Evolutionary conservation across 2,113 vertebrate species (phyloP), one percentile per base, ranked within the genome.

Genomic region (Pardalotus punctatus): DNA sequence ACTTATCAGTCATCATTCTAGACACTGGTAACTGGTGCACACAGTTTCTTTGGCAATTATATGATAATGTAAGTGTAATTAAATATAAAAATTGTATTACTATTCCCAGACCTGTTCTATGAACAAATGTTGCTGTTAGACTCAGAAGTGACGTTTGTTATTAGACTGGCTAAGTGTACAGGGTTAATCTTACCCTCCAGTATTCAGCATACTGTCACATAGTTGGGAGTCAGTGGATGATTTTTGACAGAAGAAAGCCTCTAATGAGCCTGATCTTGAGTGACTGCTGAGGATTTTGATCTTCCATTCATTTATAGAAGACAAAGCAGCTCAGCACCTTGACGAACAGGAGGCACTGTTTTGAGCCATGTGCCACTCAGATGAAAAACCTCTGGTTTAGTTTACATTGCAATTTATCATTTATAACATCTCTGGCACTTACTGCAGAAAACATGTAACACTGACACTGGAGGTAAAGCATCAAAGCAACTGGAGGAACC

Each of bases 121-220:
- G 23, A 82, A 40, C 2, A 78, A 29, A 58, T 6, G 9, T 31
- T 86, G 62, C 28, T 56, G 36, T 10, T 72, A 45, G 61, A 43
- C 53, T 76, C 54, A 64, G 36, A 79, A 82, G 29, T 38, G 64
- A 33, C 51, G 54, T 58, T 69, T 93, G 25, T 71, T 66, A 56
- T 77, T 51, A 84, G 69, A n/a, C 69, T 74, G 65, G 73, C 33
- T 89, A 51, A 54, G 43, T 48, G 23, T 36, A 60, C n/a, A 43
- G 56, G 86, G 90, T 97, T 96, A 97, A 96, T 95, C 93, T 86
- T 83, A 25, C 76, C 88, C 85, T 94, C 81, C 90, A 66, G 95
- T 86, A 33, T 43, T 69, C 54, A 61, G 72, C 47, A 21, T n/a
- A 45, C 58, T 93, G 79, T 94, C 91, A 92, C 93, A 93, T 95